Percentiles rank a stretch among this genome's conserved stretches.
phyloP scores from a whole-genome alignment of 2,797 vertebrate genomes.

The Syngnathus rostellatus region DNA sequence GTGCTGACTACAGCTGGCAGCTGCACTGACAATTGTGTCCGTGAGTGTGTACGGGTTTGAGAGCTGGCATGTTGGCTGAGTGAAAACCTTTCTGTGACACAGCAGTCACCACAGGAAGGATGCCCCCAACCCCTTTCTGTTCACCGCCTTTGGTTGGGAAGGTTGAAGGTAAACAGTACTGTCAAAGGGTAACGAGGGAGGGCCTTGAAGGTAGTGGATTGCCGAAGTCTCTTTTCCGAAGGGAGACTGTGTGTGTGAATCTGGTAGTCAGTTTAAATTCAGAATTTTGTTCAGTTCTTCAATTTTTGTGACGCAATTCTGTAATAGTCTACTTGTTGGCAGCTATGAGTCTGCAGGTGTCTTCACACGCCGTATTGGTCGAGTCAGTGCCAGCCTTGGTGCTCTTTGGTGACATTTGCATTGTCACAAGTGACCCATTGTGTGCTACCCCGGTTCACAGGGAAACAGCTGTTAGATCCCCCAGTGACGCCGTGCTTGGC shows the following conservation, averaged over 20 bases:
- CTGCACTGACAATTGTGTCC: constrained; percentile 4
- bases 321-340: constrained; percentile 40
- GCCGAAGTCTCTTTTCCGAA: no score
- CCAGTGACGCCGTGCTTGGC: constrained; percentile 51
- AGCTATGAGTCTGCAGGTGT: constrained; percentile 54
- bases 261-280: not conserved
- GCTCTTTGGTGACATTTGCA: constrained; percentile 47
- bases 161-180: constrained; percentile 39
- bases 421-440: constrained; percentile 63
- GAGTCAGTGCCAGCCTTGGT: constrained; percentile 36
- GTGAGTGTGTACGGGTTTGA: constrained; percentile 12
- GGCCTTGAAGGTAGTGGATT: not conserved
- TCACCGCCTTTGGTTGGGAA: constrained; percentile 23
- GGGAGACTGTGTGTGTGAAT: not conserved
- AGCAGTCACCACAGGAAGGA: constrained; percentile 63
- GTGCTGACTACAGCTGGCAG: constrained; percentile 40
- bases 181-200: constrained; percentile 40
- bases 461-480: constrained; percentile 72
- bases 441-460: constrained; percentile 48
- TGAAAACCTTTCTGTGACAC: constrained; percentile 55
- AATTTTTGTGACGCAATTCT: constrained; percentile 15
- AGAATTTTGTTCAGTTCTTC: constrained; percentile 4
- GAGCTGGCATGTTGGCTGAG: constrained; percentile 26
- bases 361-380: constrained; percentile 39
- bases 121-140: constrained; percentile 26